Evolutionary conservation across 2,888 invertebrate genomes (phyloP), one percentile per base, ranked within the genome.

Genomic region (Panzeria rudis): DNA sequence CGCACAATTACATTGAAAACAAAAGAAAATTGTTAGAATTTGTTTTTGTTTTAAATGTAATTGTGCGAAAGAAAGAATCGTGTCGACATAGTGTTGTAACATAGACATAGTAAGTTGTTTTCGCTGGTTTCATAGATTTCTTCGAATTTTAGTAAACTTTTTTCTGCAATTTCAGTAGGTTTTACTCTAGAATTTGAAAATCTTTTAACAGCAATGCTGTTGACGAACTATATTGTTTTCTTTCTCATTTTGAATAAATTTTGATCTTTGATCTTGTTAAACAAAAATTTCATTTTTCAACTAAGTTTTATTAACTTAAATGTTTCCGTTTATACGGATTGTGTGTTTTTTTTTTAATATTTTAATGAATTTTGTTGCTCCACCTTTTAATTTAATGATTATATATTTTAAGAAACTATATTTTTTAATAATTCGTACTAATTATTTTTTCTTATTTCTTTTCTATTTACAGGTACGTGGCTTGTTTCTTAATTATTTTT

Each of bases 381-480:
- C 20, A 50, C 1, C 2, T 66, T 50, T 44, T 20, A 13, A 32
- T 25, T 29, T 29, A 44, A 32, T 29, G 7, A 11, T 13, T 11
- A 38, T 32, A 20, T 32, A 4, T 44, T 17, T 44, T 25, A n/a
- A 35, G n/a, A 72, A 72, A 54, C 25, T 25, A 29, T 2, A 9
- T 23, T 52, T 52, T 52, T 29, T 20, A 66, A 47, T 47, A 11
- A 17, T 68, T 15, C 2, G 29, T 20, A 15, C 9, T 54, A 25
- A 23, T 54, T 15, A 47, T 71, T 8, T 59, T n/a, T 35, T 72
- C n/a, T 59, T 20, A 4, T 29, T 29, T 29, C 29, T 29, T 61
- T 32, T 61, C 9, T 59, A 29, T 15, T 72, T 59, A 0, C 72
- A 72, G 47, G 72, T 72, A 72, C 32, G 72, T 72, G 59, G 11